Conservation (phyloP, 2,797 vertebrate species). For the Buceros bicornis region DNA sequence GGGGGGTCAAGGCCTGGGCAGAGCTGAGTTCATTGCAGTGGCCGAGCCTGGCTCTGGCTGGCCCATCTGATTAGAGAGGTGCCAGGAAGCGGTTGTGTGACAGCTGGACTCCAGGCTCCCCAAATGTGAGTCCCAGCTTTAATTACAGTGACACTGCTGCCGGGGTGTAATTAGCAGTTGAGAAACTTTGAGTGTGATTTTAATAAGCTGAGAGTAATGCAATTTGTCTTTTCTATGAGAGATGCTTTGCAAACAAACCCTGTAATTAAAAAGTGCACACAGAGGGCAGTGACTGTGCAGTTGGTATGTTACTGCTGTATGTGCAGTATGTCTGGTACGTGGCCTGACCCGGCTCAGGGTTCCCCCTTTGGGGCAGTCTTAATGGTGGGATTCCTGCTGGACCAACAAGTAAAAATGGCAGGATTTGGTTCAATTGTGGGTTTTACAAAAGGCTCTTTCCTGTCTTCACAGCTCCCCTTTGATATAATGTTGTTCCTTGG, state of each 20-base stretch:
- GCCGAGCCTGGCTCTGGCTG: not conserved
- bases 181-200: constrained; percentile 32
- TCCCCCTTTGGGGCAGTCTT: not conserved
- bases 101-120: not conserved
- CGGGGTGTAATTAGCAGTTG: constrained; percentile 43
- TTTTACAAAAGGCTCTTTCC: constrained; percentile 22
- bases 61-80: not conserved
- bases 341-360: not conserved
- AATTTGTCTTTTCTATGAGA: constrained; percentile 34
- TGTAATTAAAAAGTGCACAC: not conserved
- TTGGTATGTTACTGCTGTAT: not conserved
- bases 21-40: fast-evolving
- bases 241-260: constrained; percentile 23
- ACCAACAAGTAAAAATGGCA: not conserved
- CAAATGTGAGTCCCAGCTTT: not conserved
- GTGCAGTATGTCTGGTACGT: fast-evolving
- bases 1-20: not conserved
- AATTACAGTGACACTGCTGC: constrained; percentile 30
- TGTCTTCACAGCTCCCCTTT: not conserved
- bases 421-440: not conserved
- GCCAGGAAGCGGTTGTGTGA: not conserved
- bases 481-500: not conserved
- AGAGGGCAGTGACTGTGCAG: fast-evolving
- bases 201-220: constrained; percentile 55
- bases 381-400: not conserved